Evolutionary conservation across 1,140 invertebrate species (phyloP), one percentile per base, ranked within the genome.

Genomic region (Eupeodes corollae): DNA sequence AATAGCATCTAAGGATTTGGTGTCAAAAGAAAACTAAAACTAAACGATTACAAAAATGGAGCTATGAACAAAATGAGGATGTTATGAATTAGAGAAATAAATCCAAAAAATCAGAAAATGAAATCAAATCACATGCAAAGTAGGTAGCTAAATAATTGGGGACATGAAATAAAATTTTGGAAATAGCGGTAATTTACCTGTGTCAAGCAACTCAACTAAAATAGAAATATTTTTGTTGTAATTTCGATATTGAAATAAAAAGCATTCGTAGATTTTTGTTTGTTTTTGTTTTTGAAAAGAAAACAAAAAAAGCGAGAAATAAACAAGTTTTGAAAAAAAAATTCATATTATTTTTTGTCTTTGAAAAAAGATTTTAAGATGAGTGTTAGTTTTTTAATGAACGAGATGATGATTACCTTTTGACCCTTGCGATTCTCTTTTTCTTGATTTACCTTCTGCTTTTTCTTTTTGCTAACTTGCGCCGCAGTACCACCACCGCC

Each of bases 401-500:
- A 38, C 42, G 42, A 59, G 56, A 57, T 53, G 53, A 59, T 61
- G 58, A 58, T 65, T 68, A 68, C 66, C 66, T 68, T 68, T 63
- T 63, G 59, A 56, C 58, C 63, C 54, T 68, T 68, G 57, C 66
- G 66, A 50, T 56, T 62, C 51, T 68, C 66, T 68, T 68, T 68
- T 68, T 68, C 66, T 68, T 67, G 65, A 67, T 59, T 68, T 68
- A 68, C 63, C 61, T 67, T 63, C 47, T 59, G 58, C 59, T 65
- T 67, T 67, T 67, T 67, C 58, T 67, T 66, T 62, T 67, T 67
- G 58, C 52, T 66, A 66, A 58, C 63, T 57, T 66, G 63, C 14
- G 52, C 58, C 35, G 31, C 48, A 5, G 46, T 51, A 37, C 49
- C 33, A 33, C 53, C 50, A n/a, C 50, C 53, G 32, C 53, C 52